Percentiles rank a stretch among this genome's conserved stretches.
These are phyloP conservation scores for Oncopeltus fasciatus DNA, from an alignment of 1,140 invertebrate species.

Conservation along the genomic window DNA sequence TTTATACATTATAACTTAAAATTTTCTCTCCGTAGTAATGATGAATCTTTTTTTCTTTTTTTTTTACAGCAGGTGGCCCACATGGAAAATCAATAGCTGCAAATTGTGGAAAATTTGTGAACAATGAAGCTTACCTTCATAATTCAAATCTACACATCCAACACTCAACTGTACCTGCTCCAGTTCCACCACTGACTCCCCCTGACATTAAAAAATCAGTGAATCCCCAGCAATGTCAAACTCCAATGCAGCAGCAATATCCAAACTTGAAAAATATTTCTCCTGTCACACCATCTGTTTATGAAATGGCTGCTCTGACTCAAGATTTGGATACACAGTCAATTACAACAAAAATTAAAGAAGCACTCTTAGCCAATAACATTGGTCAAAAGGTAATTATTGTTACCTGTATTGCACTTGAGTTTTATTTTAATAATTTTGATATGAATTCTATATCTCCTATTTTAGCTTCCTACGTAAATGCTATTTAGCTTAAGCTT, in stretches of 20 bases:
- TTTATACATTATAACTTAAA: no score
- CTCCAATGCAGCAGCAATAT: slow-evolving; percentile 43
- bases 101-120: slow-evolving; percentile 16
- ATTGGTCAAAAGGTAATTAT: slow-evolving; percentile 79
- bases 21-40: no score
- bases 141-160: slow-evolving; percentile 13
- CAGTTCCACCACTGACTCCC: slow-evolving; percentile 31
- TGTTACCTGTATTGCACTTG: no score
- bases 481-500: no score
- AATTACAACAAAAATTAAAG: slow-evolving; percentile 94
- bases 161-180: slow-evolving; percentile 28
- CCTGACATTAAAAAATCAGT: slow-evolving; percentile 19
- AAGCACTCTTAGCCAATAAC: slow-evolving; percentile 88
- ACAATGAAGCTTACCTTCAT: slow-evolving; percentile 13
- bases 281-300: slow-evolving; percentile 71
- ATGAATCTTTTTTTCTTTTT: slow-evolving; percentile 4
- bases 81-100: slow-evolving; percentile 14
- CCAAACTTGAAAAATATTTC: slow-evolving; percentile 52
- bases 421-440: no score
- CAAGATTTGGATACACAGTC: slow-evolving; percentile 92
- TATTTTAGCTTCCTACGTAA: no score
- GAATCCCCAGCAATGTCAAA: slow-evolving; percentile 33
- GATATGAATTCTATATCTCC: no score
- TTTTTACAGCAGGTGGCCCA: slow-evolving; percentile 15
- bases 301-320: slow-evolving; percentile 91